A percentile compares a stretch with the other conserved stretches of the same genome.
Evolutionary conservation across 2,113 vertebrate species (phyloP).

Genomic region (Gnathonemus longibarbis): DNA sequence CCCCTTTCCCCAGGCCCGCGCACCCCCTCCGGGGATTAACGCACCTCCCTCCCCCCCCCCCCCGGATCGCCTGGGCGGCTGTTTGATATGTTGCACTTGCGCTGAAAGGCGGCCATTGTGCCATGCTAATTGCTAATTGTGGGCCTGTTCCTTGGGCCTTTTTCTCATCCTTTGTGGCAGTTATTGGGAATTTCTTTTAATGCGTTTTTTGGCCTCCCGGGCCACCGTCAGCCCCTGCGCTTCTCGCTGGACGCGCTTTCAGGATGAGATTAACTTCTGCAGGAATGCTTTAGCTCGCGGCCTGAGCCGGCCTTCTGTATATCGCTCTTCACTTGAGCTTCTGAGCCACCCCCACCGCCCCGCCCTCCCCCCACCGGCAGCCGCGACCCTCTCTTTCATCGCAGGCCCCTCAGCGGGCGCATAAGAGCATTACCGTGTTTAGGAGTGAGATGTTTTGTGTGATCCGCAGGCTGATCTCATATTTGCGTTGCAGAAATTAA

Average conservation of each 20-base stretch:
- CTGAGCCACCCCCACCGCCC: constrained; percentile 31
- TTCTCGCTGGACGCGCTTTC: constrained; percentile 68
- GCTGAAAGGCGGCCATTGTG: constrained; percentile 46
- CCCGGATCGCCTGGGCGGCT: neutral
- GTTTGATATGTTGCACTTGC: constrained; percentile 53
- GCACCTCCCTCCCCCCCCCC: neutral
- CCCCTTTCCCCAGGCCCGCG: neutral
- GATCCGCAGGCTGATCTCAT: constrained; percentile 69
- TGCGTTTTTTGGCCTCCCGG: constrained; percentile 59
- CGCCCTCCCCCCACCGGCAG: constrained; percentile 15
- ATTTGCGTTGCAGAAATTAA: constrained; percentile 79
- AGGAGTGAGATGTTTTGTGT: constrained; percentile 68
- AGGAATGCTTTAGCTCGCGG: constrained; percentile 74
- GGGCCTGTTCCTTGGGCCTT: constrained; percentile 59
- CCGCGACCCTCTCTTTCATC: constrained; percentile 47
- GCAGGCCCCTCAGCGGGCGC: constrained; percentile 67
- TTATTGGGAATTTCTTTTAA: constrained; percentile 71
- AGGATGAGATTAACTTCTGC: constrained; percentile 79
- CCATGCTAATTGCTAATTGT: constrained; percentile 59
- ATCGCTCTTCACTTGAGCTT: constrained; percentile 69
- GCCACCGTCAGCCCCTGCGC: constrained; percentile 61
- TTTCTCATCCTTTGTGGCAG: constrained; percentile 40
- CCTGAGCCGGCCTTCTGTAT: constrained; percentile 55
- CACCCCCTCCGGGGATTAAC: no score
- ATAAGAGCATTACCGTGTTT: constrained; percentile 66